Conservation (phyloP, 2,888 invertebrate species). For the Leptopterna dolabrata region DNA sequence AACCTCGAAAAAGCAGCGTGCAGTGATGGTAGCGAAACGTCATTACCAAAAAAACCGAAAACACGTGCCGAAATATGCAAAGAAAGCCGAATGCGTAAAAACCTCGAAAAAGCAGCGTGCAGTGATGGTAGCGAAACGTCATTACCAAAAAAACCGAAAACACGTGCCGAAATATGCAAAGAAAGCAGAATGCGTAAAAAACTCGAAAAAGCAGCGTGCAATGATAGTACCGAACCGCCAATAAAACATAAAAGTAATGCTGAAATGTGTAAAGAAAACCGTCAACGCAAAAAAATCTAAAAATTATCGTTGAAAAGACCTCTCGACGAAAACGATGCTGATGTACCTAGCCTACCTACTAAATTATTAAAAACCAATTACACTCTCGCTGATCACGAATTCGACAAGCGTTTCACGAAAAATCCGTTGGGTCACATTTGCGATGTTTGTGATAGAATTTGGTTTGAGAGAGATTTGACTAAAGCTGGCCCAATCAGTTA, state of each 20-base stretch:
- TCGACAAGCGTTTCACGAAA: neutral
- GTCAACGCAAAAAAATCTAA: neutral
- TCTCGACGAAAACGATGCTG: neutral
- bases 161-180: too few relatives aligned
- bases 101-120: neutral
- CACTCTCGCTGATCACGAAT: neutral
- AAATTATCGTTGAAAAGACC: too few relatives aligned
- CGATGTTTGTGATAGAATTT: neutral
- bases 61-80: neutral
- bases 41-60: neutral
- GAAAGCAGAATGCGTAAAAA: too few relatives aligned
- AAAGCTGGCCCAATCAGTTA: neutral
- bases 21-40: too few relatives aligned
- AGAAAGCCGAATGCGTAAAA: too few relatives aligned
- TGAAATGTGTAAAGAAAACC: neutral
- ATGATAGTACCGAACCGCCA: too few relatives aligned
- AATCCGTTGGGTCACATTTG: constrained; percentile 12
- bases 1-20: neutral
- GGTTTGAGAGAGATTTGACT: neutral
- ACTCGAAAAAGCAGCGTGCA: too few relatives aligned
- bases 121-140: too few relatives aligned
- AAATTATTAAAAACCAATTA: neutral
- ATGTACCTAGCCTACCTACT: neutral
- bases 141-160: too few relatives aligned
- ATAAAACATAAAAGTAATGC: neutral